These are phyloP conservation scores for Platichthys stellatus DNA, from an alignment of 2,113 vertebrate species.

Conservation along the genomic window DNA sequence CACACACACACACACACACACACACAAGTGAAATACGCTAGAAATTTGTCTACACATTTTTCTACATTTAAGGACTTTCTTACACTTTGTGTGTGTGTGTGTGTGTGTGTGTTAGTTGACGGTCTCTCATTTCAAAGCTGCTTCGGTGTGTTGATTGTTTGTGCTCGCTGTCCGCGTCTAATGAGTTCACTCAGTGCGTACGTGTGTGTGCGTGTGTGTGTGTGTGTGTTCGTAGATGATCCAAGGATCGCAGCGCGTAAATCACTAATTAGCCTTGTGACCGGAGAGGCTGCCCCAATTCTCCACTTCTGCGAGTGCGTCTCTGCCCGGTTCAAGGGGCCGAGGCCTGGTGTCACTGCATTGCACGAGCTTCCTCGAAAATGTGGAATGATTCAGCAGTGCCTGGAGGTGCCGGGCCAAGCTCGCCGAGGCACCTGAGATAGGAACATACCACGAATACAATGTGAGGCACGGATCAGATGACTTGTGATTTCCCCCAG, in stretches of 20 bases:
- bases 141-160: conserved; percentile 26
- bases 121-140: conserved; percentile 34
- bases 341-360: conserved; percentile 50
- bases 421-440: conserved; percentile 33
- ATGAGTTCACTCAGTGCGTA: conserved; percentile 44
- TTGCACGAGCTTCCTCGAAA: conserved; percentile 39
- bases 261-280: conserved; percentile 73
- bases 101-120: not conserved
- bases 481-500: not conserved
- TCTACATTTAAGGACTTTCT: not conserved
- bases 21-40: not conserved
- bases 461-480: conserved; percentile 13
- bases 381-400: conserved; percentile 51
- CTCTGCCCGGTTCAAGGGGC: conserved; percentile 32
- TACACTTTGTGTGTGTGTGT: not conserved
- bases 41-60: not conserved
- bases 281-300: conserved; percentile 57
- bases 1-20: not conserved
- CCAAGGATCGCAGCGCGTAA: conserved; percentile 32
- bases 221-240: conserved; percentile 36
- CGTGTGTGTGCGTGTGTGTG: not conserved
- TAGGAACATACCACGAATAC: conserved; percentile 42
- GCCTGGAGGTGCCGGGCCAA: conserved; percentile 55
- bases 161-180: conserved; percentile 33
- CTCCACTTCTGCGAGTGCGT: conserved; percentile 43